A percentile compares a stretch with the other conserved stretches of the same genome.
Conservation (phyloP, 2,113 vertebrate genomes). For the Symphodus melops region DNA sequence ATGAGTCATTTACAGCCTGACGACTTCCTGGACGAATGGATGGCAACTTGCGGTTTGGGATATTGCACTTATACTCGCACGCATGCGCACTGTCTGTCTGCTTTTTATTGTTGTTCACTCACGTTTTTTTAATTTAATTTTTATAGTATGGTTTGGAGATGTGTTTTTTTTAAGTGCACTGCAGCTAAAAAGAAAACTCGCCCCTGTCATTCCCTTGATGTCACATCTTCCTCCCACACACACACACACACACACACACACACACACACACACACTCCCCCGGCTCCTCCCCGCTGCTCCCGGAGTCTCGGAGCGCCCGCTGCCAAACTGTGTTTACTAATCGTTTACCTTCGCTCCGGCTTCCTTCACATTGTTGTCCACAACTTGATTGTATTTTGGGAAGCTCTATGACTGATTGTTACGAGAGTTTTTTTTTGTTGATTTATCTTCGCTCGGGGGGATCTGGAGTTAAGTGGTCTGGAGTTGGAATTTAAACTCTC, state of each 20-base stretch:
- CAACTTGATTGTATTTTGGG: no score
- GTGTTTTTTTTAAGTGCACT: background rate
- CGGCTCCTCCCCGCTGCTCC: conserved; percentile 27
- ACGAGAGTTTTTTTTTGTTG: no score
- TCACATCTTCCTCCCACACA: background rate
- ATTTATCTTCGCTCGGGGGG: background rate
- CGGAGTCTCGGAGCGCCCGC: fast-evolving
- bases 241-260: no score
- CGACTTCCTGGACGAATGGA: conserved; percentile 58
- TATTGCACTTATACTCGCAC: background rate
- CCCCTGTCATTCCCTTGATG: background rate
- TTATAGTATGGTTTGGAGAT: background rate
- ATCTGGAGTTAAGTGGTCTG: no score
- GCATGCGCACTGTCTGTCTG: conserved; percentile 23
- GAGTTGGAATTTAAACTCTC: background rate
- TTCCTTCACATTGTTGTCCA: background rate
- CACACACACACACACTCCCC: background rate
- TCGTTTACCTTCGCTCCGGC: no score
- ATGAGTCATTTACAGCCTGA: conserved; percentile 41
- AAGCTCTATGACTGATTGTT: no score
- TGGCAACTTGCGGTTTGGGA: conserved; percentile 7
- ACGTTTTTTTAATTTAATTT: background rate
- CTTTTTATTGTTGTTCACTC: background rate
- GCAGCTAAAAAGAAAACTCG: fast-evolving
- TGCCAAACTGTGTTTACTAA: fast-evolving